These are phyloP conservation scores for Tychaedon coryphoeus DNA, from an alignment of 2,113 vertebrate genomes.

Conservation along the genomic window DNA sequence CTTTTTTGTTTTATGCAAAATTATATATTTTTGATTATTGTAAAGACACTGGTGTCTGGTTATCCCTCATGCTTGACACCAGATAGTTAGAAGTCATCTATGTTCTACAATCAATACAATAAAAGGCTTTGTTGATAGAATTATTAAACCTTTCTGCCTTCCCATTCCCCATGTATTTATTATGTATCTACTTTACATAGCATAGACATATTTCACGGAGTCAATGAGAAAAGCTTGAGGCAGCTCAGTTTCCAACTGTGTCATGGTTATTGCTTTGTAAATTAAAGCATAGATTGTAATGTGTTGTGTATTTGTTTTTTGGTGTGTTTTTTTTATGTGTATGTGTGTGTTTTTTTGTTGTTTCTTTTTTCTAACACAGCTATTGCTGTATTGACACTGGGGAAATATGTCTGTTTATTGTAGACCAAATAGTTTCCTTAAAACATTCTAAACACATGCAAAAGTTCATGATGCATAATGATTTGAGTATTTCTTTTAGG, in stretches of 20 bases:
- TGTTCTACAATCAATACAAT: neutral
- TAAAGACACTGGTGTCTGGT: neutral
- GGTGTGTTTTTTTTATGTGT: neutral
- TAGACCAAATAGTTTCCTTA: constrained; percentile 74
- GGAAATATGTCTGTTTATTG: constrained; percentile 76
- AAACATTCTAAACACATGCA: constrained; percentile 74
- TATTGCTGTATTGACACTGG: constrained; percentile 63
- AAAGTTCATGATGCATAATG: constrained; percentile 73
- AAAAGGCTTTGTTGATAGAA: neutral
- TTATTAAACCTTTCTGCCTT: neutral
- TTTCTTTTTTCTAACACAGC: constrained; percentile 61
- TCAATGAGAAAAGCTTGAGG: neutral
- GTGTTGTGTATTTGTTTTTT: neutral
- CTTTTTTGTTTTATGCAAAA: neutral
- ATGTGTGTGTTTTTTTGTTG: neutral
- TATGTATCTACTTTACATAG: neutral
- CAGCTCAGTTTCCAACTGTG: constrained; percentile 3
- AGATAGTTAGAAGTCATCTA: neutral
- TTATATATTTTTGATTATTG: rapidly evolving
- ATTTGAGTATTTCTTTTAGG: constrained; percentile 70
- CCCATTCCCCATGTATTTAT: neutral
- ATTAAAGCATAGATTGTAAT: constrained; percentile 51
- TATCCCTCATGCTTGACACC: neutral
- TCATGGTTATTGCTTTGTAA: constrained; percentile 48
- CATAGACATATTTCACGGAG: neutral